Base-by-base conservation (phyloP, 2,113 vertebrate genomes). In the Bos javanicus region DNA sequence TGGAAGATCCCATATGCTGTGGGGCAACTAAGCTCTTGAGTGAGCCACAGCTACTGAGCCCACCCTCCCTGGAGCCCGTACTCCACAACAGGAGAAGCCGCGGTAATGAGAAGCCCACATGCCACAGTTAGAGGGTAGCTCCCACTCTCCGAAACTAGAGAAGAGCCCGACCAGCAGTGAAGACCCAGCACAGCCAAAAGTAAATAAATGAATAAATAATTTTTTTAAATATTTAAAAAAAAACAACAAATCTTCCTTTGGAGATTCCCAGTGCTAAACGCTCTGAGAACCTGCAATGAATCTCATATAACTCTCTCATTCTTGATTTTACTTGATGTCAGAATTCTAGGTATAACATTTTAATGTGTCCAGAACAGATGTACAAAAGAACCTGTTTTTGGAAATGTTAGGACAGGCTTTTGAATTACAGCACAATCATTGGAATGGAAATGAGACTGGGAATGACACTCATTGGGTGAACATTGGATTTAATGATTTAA, bases 21-120 rank as follows among this genome's bases (percentile, higher is more conserved):
- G 23, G 71, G 23, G 36, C 71, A 74, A 7, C 71, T 25, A 43
- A 74, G 36, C 71, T 74, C 71, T 13, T 74, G 71, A 39, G 21
- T 3, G 23, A 43, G 11, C 67, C 21, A 43, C 3, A 74, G 0
- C 36, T 25, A 13, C 71, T 74, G 71, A 74, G 36, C 67, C 36
- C n/a, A 39, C 36, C 6, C 1, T 0, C 36, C 67, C 67, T 74
- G n/a, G 21, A 39, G 21, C 71, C 71, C 3, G 0, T 7, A 5
- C 21, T 74, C 36, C 36, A 14, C 36, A 43, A 13, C 2, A 74
- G 71, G n/a, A 74, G n/a, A 74, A 74, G 21, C 71, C 71, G 25
- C 5, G 0, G n/a, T 25, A 43, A 43, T 13, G 36, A 74, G 36
- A 74, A 74, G 71, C 21, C 21, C 71, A 74, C 71, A 25, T 0